Evolutionary conservation across 1,140 invertebrate species (phyloP), one percentile per base, ranked within the genome.

Genomic region (Aricia agestis): DNA sequence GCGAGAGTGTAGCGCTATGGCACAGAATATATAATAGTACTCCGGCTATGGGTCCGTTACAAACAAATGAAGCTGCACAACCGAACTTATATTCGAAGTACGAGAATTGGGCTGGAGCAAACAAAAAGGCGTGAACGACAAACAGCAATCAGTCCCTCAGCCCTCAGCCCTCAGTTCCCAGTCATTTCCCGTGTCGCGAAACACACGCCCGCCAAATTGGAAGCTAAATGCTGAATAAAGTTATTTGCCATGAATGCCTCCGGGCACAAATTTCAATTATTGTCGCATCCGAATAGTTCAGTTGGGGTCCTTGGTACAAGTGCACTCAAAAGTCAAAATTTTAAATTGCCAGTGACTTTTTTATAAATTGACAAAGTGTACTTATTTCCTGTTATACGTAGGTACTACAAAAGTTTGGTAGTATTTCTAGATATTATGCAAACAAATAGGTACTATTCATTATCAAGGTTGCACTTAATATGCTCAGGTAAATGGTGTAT

Each of bases 251-350:
- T 90, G 83, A 91, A 91, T 91, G 89, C 89, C 89, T 91, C 87
- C 84, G 89, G 89, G 89, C 87, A 91, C 86, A 89, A 91, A 91
- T 90, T 91, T 91, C 89, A 91, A 91, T 91, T 90, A 91, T 91
- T 91, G 85, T 81, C 84, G 79, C 87, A 90, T 91, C 87, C 89
- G 89, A 89, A 91, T 91, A 89, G 87, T 91, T 87, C 75, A 74
- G 83, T 82, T 85, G 82, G 87, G 86, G 79, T 76, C 74, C 74
- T 19, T 25, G 61, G 79, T 87, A 89, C 82, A 80, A 11, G 80
- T 76, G 67, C 7, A n/a, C 10, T 66, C 63, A 78, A 67, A 82
- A 76, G 52, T 69, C 15, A 19, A 32, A 25, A 18, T 18, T 57
- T 67, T 13, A 13, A 52, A 52, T 13, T 52, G 45, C 45, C 9